A percentile compares a stretch with the other conserved stretches of the same genome.
Conservation (phyloP, 2,888 invertebrate species). For the Synergus umbraculus region DNA sequence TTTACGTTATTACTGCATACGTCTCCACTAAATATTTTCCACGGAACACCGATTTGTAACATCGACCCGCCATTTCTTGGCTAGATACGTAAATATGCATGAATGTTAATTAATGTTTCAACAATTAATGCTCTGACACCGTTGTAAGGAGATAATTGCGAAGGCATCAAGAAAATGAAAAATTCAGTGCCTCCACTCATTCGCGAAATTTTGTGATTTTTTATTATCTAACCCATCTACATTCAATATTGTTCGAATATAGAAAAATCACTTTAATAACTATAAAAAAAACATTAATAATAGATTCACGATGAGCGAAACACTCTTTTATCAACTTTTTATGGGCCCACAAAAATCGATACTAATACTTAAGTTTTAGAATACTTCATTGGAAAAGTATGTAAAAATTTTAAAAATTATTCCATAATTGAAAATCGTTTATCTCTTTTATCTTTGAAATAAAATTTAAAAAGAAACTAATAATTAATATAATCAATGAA, state of each 20-base stretch:
- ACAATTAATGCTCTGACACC: background rate
- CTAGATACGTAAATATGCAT: conserved; percentile 8
- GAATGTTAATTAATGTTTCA: conserved; percentile 35
- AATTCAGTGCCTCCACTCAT: conserved; percentile 36
- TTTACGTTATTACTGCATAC: background rate
- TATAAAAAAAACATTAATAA: background rate
- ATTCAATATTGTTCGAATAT: conserved; percentile 37
- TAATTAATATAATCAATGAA: background rate
- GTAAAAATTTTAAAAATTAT: background rate
- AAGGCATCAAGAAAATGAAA: conserved; percentile 22
- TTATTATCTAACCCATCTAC: background rate
- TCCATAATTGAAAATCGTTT: background rate
- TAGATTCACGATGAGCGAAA: background rate
- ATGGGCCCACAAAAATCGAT: background rate
- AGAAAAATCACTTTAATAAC: background rate
- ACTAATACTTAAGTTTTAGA: background rate
- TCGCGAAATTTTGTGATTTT: conserved; percentile 15
- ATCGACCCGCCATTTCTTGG: conserved; percentile 26
- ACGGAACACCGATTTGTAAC: conserved; percentile 14
- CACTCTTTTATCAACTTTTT: background rate
- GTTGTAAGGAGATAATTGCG: background rate
- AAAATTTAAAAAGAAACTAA: too few species aligned
- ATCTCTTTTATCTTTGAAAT: background rate
- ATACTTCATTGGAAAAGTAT: background rate
- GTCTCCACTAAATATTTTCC: background rate